A percentile compares a stretch with the other conserved stretches of the same genome.
phyloP scores from a whole-genome alignment of 2,888 invertebrate genomes.

The Romanomermis culicivorax region DNA sequence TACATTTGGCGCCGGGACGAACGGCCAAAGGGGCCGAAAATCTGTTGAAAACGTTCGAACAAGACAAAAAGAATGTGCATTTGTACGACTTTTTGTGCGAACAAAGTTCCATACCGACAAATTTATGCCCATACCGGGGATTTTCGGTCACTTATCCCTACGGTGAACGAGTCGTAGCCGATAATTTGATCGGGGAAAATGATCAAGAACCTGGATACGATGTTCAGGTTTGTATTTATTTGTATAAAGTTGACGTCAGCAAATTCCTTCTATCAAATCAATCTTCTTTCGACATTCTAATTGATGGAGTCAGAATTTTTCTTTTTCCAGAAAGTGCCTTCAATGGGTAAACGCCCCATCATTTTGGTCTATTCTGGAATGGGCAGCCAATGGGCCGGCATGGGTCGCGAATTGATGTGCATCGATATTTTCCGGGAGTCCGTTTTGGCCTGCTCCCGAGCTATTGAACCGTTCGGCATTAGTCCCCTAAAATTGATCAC shows the following conservation, averaged over 20 bases:
- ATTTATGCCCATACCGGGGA: slow-evolving; percentile 55
- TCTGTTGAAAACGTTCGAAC: slow-evolving; percentile 12
- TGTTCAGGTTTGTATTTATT: no score
- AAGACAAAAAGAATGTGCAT: neutral
- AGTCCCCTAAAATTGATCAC: slow-evolving; percentile 59
- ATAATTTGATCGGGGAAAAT: neutral
- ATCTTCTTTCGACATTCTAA: no score
- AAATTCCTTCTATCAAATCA: neutral
- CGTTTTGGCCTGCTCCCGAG: slow-evolving; percentile 51
- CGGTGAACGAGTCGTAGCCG: neutral
- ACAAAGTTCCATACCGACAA: slow-evolving; percentile 44
- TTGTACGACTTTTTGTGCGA: slow-evolving; percentile 47
- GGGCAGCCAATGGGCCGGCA: slow-evolving; percentile 87
- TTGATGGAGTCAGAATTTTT: no score
- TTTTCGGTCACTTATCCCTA: slow-evolving; percentile 46
- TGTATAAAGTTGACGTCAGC: neutral
- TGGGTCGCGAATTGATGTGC: slow-evolving; percentile 46
- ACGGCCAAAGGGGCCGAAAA: slow-evolving; percentile 37
- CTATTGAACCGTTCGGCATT: slow-evolving; percentile 52
- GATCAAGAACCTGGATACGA: no score
- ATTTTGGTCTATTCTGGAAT: slow-evolving; percentile 89
- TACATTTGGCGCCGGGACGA: slow-evolving; percentile 59
- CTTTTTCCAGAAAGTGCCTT: slow-evolving; percentile 30
- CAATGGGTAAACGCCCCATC: slow-evolving; percentile 42
- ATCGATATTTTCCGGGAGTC: slow-evolving; percentile 51